These are phyloP conservation scores for Pteropus rufus DNA, from an alignment of 2,797 vertebrate species.

Conservation along the genomic window DNA sequence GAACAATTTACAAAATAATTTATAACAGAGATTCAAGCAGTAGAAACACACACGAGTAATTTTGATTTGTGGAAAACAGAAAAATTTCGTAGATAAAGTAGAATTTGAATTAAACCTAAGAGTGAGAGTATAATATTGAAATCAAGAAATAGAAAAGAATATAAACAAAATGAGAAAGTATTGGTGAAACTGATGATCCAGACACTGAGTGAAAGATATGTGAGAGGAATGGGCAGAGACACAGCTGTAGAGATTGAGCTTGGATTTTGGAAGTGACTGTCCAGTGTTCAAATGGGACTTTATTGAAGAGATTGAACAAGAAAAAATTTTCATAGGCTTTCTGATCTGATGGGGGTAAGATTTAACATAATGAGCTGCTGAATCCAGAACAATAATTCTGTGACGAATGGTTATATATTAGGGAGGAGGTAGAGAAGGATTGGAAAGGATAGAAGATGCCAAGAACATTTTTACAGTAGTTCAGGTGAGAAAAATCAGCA, in stretches of 20 bases:
- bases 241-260: background rate
- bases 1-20: background rate
- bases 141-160: background rate
- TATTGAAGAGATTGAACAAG: background rate
- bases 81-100: background rate
- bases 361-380: background rate
- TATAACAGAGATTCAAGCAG: background rate
- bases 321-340: background rate
- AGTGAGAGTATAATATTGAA: background rate
- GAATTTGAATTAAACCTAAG: background rate
- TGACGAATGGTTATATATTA: too few relatives aligned
- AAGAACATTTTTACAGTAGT: background rate
- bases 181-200: background rate
- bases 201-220: background rate
- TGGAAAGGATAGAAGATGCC: too few relatives aligned
- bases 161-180: background rate
- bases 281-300: background rate
- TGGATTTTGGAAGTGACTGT: background rate
- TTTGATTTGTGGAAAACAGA: background rate
- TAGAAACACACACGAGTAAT: background rate
- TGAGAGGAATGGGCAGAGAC: background rate
- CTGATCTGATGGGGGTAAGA: background rate
- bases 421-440: rapidly evolving
- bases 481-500: background rate
- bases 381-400: background rate